phyloP scores from a whole-genome alignment of 2,797 vertebrate genomes.

The Notamacropus eugenii region DNA sequence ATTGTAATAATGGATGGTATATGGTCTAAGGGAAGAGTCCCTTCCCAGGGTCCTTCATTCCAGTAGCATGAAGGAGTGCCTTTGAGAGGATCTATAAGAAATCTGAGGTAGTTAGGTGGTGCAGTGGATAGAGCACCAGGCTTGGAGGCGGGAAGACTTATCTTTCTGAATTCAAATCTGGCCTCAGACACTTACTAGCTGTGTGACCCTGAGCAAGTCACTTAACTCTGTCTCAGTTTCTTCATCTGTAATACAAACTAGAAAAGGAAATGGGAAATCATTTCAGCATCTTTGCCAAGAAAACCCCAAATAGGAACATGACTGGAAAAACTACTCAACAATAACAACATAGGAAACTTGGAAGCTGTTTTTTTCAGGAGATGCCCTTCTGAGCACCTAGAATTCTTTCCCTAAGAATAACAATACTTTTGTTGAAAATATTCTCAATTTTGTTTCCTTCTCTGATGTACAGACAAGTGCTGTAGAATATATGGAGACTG shows the following conservation, averaged over 20 bases:
- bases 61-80: neutral
- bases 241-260: neutral
- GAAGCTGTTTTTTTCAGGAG: neutral
- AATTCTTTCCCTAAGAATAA: neutral
- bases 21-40: neutral
- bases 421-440: neutral
- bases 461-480: conserved; percentile 14
- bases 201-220: neutral
- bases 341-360: neutral
- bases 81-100: neutral
- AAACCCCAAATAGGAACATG: neutral
- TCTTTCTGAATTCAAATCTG: neutral
- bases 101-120: neutral
- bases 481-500: neutral
- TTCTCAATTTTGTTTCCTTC: conserved; percentile 33
- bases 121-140: too few relatives aligned
- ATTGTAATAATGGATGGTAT: neutral
- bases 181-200: neutral
- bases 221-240: neutral
- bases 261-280: neutral
- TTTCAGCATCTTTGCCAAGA: neutral
- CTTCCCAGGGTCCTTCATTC: neutral
- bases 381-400: neutral
- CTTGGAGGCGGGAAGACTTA: too few relatives aligned
- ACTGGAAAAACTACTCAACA: neutral